Conservation (phyloP, 2,797 vertebrate species). For the Sarcoramphus papa region DNA sequence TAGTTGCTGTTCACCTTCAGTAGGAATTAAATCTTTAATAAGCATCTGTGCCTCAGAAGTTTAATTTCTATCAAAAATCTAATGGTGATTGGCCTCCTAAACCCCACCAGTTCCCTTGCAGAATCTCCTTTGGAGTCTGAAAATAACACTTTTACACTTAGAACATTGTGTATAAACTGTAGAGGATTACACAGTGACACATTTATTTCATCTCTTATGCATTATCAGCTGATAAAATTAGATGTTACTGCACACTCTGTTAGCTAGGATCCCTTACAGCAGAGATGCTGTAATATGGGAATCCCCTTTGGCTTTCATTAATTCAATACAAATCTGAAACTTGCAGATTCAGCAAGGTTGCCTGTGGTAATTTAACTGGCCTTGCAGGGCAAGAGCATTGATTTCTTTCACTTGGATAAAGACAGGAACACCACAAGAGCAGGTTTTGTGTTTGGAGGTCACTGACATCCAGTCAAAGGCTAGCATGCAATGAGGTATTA, state of each 20-base stretch:
- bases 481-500: not conserved
- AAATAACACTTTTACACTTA: not conserved
- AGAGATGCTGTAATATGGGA: not conserved
- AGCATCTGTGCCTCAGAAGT: not conserved
- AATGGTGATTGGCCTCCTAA: not conserved
- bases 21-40: not conserved
- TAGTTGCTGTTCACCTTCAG: not conserved
- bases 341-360: constrained; percentile 10
- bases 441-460: not conserved
- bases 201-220: not conserved
- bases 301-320: constrained; percentile 16
- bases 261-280: not conserved
- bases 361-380: not conserved
- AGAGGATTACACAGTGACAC: not conserved
- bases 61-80: not conserved
- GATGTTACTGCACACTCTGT: not conserved
- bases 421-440: not conserved
- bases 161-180: not conserved
- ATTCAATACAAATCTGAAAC: not conserved
- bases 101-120: not conserved
- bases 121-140: not conserved
- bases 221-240: not conserved
- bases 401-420: constrained; percentile 4
- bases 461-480: not conserved
- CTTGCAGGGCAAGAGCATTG: not conserved